Percentiles rank a stretch among this genome's conserved stretches.
Evolutionary conservation across 2,797 vertebrate genomes (phyloP).

Genomic region (Sorex maritimensis): DNA sequence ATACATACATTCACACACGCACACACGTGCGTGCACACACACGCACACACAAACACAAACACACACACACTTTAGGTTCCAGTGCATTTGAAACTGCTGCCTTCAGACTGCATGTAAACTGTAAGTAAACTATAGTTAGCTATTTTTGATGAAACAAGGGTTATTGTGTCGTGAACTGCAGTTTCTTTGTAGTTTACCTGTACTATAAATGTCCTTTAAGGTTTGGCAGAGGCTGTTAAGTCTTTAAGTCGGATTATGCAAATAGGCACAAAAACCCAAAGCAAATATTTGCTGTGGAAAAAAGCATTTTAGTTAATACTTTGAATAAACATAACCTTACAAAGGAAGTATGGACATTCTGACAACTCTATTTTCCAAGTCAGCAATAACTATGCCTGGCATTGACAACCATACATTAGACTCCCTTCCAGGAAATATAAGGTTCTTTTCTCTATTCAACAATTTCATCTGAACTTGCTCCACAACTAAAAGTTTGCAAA

Average conservation of each 20-base stretch:
- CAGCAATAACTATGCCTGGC: neutral
- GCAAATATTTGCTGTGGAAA: constrained; percentile 51
- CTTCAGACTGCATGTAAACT: neutral
- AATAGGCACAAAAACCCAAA: constrained; percentile 38
- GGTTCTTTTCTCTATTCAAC: constrained; percentile 46
- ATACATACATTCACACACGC: too few species aligned
- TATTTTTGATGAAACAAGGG: neutral
- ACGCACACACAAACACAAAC: too few species aligned
- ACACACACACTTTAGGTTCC: neutral
- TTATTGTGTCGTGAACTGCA: neutral
- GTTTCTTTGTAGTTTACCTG: neutral
- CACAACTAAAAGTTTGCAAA: constrained; percentile 31
- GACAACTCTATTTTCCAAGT: neutral
- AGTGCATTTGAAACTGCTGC: neutral
- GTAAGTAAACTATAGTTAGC: neutral
- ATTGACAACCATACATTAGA: neutral
- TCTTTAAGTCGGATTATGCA: constrained; percentile 6
- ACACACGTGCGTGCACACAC: too few species aligned
- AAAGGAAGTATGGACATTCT: neutral
- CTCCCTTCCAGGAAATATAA: constrained; percentile 11
- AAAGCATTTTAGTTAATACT: constrained; percentile 21
- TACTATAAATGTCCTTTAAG: neutral
- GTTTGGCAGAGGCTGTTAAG: constrained; percentile 1
- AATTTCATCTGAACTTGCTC: neutral
- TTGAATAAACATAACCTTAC: constrained; percentile 46